Evolutionary conservation across 1,140 invertebrate species (phyloP).

Genomic region (Musca domestica): DNA sequence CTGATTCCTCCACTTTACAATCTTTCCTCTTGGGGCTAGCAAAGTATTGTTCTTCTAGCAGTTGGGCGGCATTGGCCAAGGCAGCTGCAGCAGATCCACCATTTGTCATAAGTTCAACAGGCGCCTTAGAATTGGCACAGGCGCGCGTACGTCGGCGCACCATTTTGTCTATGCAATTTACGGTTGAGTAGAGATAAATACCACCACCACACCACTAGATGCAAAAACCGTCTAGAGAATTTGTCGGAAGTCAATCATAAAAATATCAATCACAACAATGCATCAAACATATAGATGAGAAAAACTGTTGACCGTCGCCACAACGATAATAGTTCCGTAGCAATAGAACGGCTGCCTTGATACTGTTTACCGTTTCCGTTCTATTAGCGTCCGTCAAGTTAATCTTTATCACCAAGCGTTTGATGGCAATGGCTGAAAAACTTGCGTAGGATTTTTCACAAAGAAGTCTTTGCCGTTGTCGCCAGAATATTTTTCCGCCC

Average conservation of each 20-base stretch:
- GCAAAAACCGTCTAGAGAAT: no score
- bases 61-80: conserved; percentile 28
- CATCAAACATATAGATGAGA: no score
- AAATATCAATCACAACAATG: no score
- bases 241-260: no score
- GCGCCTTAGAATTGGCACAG: neutral
- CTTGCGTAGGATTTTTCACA: conserved; percentile 13
- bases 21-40: conserved; percentile 54
- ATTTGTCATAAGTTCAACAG: conserved; percentile 5
- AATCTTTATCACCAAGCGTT: no score
- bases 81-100: conserved; percentile 27
- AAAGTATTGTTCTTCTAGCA: conserved; percentile 51
- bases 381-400: no score
- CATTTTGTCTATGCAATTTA: conserved; percentile 6
- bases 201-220: no score
- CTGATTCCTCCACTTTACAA: conserved; percentile 39
- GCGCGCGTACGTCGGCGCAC: conserved; percentile 26
- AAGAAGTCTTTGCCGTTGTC: neutral
- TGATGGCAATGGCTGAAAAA: neutral
- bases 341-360: no score
- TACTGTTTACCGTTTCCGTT: no score
- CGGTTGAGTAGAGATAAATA: no score
- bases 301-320: no score
- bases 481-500: neutral
- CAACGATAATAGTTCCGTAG: no score